Evolutionary conservation across 1,140 invertebrate species (phyloP).

Genomic region (Phymorhynchus buccinoides): DNA sequence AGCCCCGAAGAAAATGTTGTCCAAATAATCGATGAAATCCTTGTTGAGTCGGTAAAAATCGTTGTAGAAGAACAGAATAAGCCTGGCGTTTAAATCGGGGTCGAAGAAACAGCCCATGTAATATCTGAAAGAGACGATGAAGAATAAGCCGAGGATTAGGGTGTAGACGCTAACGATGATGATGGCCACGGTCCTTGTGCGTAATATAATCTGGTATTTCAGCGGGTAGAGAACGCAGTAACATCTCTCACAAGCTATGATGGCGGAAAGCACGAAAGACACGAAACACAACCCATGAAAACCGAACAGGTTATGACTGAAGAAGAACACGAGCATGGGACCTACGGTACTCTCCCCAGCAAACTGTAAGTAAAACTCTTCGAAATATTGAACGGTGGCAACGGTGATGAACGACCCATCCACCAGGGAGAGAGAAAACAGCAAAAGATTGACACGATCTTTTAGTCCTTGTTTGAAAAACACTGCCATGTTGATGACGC

Average conservation of each 20-base stretch:
- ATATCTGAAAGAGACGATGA: not conserved
- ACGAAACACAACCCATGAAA: not conserved
- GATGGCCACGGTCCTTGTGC: not conserved
- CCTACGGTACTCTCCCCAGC: not conserved
- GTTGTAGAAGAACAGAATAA: no score
- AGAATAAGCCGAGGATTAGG: not conserved
- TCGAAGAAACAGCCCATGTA: not conserved
- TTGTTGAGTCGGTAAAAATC: no score
- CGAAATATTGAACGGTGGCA: not conserved
- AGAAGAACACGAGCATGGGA: not conserved
- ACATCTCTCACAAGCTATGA: not conserved
- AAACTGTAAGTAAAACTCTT: not conserved
- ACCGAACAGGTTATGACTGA: not conserved
- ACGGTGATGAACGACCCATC: not conserved
- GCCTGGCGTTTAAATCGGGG: no score
- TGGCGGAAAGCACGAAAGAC: not conserved
- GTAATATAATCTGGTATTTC: not conserved
- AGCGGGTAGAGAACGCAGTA: not conserved
- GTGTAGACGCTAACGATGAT: not conserved
- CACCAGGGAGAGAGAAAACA: not conserved
- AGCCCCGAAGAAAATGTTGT: no score
- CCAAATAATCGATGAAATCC: no score
- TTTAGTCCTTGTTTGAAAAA: not conserved
- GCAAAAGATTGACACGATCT: not conserved
- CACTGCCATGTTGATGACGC: constrained; percentile 6